Percentiles rank a stretch among this genome's conserved stretches.
These are phyloP conservation scores for Agapostemon virescens DNA, from an alignment of 2,888 invertebrate species.

Conservation along the genomic window DNA sequence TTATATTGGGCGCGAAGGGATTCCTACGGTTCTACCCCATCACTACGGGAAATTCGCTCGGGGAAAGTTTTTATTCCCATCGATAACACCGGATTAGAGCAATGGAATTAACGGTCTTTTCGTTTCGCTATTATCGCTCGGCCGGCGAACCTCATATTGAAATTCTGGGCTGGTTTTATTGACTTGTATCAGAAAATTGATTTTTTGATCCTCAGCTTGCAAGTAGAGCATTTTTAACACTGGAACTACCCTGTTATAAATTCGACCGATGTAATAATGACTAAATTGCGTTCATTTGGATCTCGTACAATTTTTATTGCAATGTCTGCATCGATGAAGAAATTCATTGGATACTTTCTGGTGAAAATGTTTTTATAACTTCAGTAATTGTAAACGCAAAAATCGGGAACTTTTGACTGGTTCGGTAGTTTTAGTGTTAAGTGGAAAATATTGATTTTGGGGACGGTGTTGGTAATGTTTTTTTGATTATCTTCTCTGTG, in stretches of 20 bases:
- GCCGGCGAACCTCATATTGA: conserved; percentile 17
- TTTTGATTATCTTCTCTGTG: no score
- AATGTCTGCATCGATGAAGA: no score
- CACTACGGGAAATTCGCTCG: conserved; percentile 24
- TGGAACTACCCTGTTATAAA: no score
- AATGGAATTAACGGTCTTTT: conserved; percentile 42
- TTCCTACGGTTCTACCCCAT: background rate
- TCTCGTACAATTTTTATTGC: no score
- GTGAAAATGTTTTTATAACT: no score
- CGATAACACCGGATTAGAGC: conserved; percentile 40
- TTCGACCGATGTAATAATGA: no score
- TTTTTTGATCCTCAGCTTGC: background rate
- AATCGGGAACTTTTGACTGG: no score
- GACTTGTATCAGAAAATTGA: conserved; percentile 7
- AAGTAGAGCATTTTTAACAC: background rate
- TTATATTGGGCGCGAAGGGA: background rate
- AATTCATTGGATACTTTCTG: no score
- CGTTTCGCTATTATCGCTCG: conserved; percentile 19
- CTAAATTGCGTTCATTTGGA: no score
- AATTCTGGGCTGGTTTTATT: conserved; percentile 12
- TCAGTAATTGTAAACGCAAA: no score
- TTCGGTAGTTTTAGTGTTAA: no score
- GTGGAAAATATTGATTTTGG: background rate
- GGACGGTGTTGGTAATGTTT: background rate
- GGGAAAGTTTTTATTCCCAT: conserved; percentile 23